Percentiles rank a stretch among this genome's conserved stretches.
Conservation (phyloP, 1,140 invertebrate genomes). For the Anastrepha ludens region DNA sequence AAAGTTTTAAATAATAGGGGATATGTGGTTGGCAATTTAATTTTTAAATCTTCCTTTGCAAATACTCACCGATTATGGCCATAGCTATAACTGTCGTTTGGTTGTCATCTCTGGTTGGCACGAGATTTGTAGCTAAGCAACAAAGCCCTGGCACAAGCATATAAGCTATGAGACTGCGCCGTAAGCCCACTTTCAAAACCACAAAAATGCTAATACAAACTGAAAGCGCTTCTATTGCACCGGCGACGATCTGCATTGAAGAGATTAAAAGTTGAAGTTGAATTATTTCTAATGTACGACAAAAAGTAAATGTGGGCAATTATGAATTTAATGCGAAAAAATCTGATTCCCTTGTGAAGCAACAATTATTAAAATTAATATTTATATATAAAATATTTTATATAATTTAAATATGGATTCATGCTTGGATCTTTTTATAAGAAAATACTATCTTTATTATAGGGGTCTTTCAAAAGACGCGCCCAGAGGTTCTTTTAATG, state of each 20-base stretch:
- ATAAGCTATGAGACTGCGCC: slow-evolving; percentile 79
- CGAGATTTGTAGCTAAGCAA: slow-evolving; percentile 78
- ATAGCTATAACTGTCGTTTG: slow-evolving; percentile 75
- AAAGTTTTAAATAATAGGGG: neutral
- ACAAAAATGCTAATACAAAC: slow-evolving; percentile 82
- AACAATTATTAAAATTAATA: too few species aligned
- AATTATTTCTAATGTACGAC: too few species aligned
- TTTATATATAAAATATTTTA: too few species aligned
- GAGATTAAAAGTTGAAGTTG: neutral
- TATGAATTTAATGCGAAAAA: too few species aligned
- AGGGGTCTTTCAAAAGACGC: too few species aligned
- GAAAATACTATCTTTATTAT: too few species aligned
- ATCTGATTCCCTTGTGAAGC: too few species aligned
- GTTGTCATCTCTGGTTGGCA: slow-evolving; percentile 75
- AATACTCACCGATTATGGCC: slow-evolving; percentile 76
- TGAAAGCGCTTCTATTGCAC: slow-evolving; percentile 81
- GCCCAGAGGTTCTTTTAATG: too few species aligned
- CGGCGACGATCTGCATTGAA: slow-evolving; percentile 76
- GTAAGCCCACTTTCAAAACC: slow-evolving; percentile 80
- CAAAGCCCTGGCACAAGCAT: slow-evolving; percentile 79
- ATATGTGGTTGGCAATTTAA: too few species aligned
- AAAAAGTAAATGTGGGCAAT: too few species aligned
- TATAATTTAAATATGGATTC: too few species aligned
- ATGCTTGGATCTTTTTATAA: too few species aligned
- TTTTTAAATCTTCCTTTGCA: neutral